These are phyloP conservation scores for Oegoconia quadripuncta DNA, from an alignment of 2,888 invertebrate species.

Conservation along the genomic window DNA sequence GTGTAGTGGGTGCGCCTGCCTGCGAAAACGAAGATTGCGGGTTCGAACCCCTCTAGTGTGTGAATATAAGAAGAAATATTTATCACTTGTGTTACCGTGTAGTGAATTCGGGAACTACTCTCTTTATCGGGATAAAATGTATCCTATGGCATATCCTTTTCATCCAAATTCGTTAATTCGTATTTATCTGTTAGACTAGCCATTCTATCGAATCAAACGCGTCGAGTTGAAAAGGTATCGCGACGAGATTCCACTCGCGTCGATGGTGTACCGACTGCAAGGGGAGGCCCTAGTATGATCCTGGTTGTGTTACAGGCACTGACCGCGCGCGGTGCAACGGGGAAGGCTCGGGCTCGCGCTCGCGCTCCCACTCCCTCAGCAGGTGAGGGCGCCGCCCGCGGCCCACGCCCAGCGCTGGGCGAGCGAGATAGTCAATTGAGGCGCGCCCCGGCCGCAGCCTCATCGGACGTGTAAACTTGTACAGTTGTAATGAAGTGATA, in stretches of 20 bases:
- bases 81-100: no score
- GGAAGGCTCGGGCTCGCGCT: conserved; percentile 52
- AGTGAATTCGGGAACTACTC: no score
- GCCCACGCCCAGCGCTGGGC: conserved; percentile 11
- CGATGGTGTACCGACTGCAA: neutral
- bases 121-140: no score
- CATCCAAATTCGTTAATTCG: no score
- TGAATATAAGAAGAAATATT: no score
- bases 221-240: no score
- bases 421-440: neutral
- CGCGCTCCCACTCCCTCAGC: conserved; percentile 82
- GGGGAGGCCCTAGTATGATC: neutral
- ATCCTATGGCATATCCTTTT: no score
- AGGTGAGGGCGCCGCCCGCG: conserved; percentile 78
- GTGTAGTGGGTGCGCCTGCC: no score
- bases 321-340: conserved; percentile 65
- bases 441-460: conserved; percentile 17
- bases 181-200: no score
- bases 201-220: no score
- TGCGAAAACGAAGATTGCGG: no score
- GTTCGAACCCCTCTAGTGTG: no score
- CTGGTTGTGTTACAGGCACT: conserved; percentile 56
- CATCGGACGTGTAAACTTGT: conserved; percentile 42
- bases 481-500: conserved; percentile 70
- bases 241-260: neutral